Conservation (phyloP, 1,140 invertebrate genomes). For the Drosophila carrolli region DNA sequence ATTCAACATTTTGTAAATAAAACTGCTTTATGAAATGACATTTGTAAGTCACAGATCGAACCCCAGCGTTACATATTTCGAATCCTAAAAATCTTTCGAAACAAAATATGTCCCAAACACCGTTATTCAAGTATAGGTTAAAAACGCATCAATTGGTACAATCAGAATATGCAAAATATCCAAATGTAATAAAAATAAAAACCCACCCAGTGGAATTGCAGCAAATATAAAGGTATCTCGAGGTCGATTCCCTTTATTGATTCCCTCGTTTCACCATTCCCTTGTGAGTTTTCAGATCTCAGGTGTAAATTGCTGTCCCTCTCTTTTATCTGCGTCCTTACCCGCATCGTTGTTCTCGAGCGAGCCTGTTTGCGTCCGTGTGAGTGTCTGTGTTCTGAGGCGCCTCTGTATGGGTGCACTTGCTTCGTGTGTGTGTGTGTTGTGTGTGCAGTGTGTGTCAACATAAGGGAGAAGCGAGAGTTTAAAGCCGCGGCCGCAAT, state of each 20-base stretch:
- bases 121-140: no score
- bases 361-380: background rate
- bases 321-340: conserved; percentile 25
- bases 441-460: conserved; percentile 26
- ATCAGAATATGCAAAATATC: no score
- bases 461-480: conserved; percentile 15
- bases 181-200: no score
- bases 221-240: conserved; percentile 14
- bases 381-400: conserved; percentile 9
- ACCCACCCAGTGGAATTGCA: no score
- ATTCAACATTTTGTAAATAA: no score
- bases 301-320: conserved; percentile 73
- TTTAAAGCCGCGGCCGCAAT: conserved; percentile 51
- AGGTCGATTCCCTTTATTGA: conserved; percentile 6
- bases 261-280: conserved; percentile 21
- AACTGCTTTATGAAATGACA: no score
- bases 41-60: no score
- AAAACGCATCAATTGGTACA: no score
- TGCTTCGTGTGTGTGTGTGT: conserved; percentile 12
- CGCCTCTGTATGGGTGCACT: background rate
- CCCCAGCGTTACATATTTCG: no score
- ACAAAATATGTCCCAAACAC: no score
- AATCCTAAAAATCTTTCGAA: no score
- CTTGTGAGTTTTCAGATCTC: conserved; percentile 55
- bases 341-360: conserved; percentile 23